These are phyloP conservation scores for Cremastobaeus sp. DNA, from an alignment of 2,888 invertebrate genomes.

Conservation along the genomic window DNA sequence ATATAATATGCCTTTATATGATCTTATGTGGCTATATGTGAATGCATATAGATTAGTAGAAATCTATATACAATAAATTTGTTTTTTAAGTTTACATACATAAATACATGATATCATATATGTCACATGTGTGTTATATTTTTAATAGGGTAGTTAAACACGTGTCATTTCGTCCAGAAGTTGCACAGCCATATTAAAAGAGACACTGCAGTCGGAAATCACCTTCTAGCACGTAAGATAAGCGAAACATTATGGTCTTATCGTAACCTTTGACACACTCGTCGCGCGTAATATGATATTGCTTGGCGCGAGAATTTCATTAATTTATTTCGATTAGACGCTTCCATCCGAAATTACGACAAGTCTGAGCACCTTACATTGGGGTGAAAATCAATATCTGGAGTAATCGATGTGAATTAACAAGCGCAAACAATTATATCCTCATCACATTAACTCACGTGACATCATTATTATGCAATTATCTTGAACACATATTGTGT, in stretches of 20 bases:
- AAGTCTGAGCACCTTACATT: constrained; percentile 18
- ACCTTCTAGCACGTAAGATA: constrained; percentile 19
- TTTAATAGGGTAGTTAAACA: no score
- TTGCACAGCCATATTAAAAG: neutral
- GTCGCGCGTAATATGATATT: constrained; percentile 23
- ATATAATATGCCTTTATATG: no score
- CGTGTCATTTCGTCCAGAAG: no score
- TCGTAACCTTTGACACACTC: constrained; percentile 10
- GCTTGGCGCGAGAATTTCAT: constrained; percentile 20
- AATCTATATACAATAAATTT: no score
- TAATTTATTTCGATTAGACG: constrained; percentile 42
- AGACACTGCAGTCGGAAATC: constrained; percentile 2
- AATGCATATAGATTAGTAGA: no score
- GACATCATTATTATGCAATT: constrained; percentile 20
- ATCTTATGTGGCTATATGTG: no score
- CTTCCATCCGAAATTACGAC: constrained; percentile 31
- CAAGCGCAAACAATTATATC: constrained; percentile 33
- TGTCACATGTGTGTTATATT: no score
- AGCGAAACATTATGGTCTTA: constrained; percentile 19
- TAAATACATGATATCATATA: no score
- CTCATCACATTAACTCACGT: constrained; percentile 10
- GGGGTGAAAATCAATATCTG: constrained; percentile 32
- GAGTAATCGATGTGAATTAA: constrained; percentile 30
- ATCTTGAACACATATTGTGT: constrained; percentile 34
- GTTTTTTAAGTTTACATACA: no score